A percentile compares a stretch with the other conserved stretches of the same genome.
phyloP scores from a whole-genome alignment of 2,797 vertebrate species.

The Acestrorhynchus altus region DNA sequence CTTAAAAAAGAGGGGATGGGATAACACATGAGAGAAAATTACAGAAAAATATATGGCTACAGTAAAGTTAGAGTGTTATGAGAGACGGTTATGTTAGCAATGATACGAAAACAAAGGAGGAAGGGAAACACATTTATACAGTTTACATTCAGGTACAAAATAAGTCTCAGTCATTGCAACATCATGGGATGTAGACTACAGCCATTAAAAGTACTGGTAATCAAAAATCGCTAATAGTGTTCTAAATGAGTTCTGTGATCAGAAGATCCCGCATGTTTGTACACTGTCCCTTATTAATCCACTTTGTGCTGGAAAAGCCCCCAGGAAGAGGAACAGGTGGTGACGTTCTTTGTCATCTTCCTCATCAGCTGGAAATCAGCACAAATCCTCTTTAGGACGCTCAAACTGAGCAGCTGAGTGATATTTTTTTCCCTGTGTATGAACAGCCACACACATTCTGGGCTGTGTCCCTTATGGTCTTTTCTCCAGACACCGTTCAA shows the following conservation, averaged over 20 bases:
- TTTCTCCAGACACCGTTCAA: conserved; percentile 44
- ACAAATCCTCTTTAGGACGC: conserved; percentile 35
- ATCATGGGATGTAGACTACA: background rate
- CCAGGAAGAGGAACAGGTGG: conserved; percentile 48
- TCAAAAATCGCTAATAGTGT: background rate
- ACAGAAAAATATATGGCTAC: background rate
- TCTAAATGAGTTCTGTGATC: conserved; percentile 24
- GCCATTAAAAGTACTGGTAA: no score
- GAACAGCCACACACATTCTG: conserved; percentile 40
- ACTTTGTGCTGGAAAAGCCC: conserved; percentile 18
- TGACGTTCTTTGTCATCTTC: conserved; percentile 48
- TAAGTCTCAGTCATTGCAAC: background rate
- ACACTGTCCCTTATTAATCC: conserved; percentile 35
- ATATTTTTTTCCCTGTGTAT: conserved; percentile 42
- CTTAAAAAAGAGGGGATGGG: background rate
- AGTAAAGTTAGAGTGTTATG: background rate
- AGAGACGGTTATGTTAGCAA: background rate
- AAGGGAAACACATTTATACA: background rate
- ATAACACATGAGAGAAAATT: background rate
- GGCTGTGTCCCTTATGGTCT: conserved; percentile 50
- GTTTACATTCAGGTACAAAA: background rate
- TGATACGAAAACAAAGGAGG: background rate
- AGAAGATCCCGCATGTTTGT: background rate
- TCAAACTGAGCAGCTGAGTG: conserved; percentile 39
- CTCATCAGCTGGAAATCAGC: conserved; percentile 40